Conservation (phyloP, 2,888 invertebrate species). For the Sisyra nigra region DNA sequence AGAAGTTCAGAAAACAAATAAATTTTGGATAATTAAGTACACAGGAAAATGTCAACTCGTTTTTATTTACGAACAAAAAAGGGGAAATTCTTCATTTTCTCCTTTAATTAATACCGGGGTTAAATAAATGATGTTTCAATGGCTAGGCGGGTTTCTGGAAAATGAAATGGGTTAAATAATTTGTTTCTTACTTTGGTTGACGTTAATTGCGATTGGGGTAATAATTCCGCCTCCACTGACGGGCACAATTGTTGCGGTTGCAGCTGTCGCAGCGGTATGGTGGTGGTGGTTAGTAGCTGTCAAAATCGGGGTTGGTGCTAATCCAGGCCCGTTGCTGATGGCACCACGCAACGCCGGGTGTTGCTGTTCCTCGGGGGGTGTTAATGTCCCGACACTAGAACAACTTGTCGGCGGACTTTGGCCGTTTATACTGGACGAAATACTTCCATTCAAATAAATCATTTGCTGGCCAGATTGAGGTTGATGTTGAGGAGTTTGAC, state of each 20-base stretch:
- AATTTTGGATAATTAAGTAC: too few species aligned
- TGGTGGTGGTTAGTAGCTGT: constrained; percentile 1
- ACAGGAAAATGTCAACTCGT: too few species aligned
- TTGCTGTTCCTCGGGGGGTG: constrained; percentile 23
- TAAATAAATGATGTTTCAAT: too few species aligned
- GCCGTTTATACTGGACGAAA: constrained; percentile 27
- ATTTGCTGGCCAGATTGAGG: background rate
- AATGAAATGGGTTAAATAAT: constrained; percentile 1
- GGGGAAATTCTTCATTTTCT: too few species aligned
- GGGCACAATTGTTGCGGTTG: constrained; percentile 1
- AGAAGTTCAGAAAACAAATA: too few species aligned
- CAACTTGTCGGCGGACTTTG: constrained; percentile 26
- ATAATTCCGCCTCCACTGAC: constrained; percentile 7
- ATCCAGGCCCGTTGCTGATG: constrained; percentile 15
- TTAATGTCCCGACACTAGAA: constrained; percentile 9
- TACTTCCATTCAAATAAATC: background rate
- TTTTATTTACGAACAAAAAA: too few species aligned
- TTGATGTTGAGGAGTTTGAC: background rate
- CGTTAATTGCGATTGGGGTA: constrained; percentile 7
- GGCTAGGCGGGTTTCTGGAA: background rate
- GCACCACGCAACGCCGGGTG: constrained; percentile 53
- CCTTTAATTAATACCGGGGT: too few species aligned
- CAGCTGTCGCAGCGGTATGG: background rate
- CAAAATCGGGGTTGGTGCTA: constrained; percentile 3
- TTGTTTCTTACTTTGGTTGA: constrained; percentile 5